These are phyloP conservation scores for Tympanuchus pallidicinctus DNA, from an alignment of 2,113 vertebrate genomes.

Conservation along the genomic window DNA sequence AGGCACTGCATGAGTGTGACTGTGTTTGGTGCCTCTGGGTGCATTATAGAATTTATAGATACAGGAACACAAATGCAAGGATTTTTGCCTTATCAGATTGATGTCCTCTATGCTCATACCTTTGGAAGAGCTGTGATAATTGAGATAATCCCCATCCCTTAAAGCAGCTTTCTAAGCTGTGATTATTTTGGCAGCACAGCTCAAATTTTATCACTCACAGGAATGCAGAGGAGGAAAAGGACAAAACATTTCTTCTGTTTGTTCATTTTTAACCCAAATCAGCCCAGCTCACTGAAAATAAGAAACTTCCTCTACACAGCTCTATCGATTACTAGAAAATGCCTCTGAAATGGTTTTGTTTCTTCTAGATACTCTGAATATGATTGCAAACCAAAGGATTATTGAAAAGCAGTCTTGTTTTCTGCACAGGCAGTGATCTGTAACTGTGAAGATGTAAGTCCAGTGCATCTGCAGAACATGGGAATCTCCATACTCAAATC, in stretches of 20 bases:
- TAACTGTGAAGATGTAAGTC: fast-evolving
- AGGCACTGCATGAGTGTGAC: not conserved
- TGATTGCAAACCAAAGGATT: not conserved
- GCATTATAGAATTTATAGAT: conserved; percentile 47
- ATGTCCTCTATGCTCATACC: conserved; percentile 64
- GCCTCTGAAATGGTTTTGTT: not conserved
- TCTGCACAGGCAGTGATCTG: fast-evolving
- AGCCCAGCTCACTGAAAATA: not conserved
- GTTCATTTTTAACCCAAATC: conserved; percentile 32
- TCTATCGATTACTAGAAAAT: not conserved
- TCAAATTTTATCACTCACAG: conserved; percentile 53
- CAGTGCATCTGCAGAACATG: not conserved
- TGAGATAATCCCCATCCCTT: conserved; percentile 64
- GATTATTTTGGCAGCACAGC: conserved; percentile 64
- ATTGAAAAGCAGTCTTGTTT: not conserved
- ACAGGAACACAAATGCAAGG: conserved; percentile 38
- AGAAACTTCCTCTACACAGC: not conserved
- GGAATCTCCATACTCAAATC: not conserved
- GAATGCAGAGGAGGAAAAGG: conserved; percentile 37
- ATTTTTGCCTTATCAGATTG: conserved; percentile 66
- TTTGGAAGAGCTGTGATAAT: conserved; percentile 60
- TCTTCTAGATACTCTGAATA: not conserved
- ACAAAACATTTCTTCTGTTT: not conserved
- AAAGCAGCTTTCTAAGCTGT: conserved; percentile 54
- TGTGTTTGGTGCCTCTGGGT: not conserved